A percentile compares a stretch with the other conserved stretches of the same genome.
Conservation (phyloP, 2,888 invertebrate genomes). For the Caradrina clavipalpis region DNA sequence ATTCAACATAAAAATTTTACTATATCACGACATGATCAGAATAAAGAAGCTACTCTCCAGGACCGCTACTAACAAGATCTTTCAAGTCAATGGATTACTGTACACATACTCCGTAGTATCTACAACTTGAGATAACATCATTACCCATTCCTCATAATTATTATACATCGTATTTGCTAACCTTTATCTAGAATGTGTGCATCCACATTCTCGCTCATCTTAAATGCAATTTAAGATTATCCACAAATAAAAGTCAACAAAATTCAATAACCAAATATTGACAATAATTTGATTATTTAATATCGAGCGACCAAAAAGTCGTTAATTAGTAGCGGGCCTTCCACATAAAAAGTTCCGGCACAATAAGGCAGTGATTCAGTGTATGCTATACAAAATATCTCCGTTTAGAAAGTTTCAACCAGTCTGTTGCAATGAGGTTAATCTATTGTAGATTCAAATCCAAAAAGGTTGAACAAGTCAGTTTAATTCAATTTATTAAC, state of each 20-base stretch:
- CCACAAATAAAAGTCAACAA: conserved; percentile 65
- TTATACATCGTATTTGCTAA: conserved; percentile 61
- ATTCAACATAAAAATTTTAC: conserved; percentile 84
- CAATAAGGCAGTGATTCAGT: conserved; percentile 90
- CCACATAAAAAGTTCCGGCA: conserved; percentile 86
- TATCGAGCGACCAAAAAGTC: conserved; percentile 69
- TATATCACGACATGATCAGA: conserved; percentile 73
- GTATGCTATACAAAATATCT: conserved; percentile 90
- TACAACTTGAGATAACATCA: conserved; percentile 58
- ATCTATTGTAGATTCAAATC: conserved; percentile 91
- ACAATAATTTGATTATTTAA: conserved; percentile 64
- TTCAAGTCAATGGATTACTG: conserved; percentile 65
- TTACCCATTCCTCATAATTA: conserved; percentile 39
- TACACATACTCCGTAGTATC: conserved; percentile 55
- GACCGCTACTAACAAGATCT: conserved; percentile 76
- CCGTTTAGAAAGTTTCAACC: conserved; percentile 87
- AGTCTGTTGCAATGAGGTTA: conserved; percentile 90
- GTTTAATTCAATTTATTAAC: conserved; percentile 84
- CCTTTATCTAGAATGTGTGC: conserved; percentile 65
- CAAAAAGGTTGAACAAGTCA: conserved; percentile 89
- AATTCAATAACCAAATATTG: conserved; percentile 61
- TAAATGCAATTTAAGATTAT: conserved; percentile 65
- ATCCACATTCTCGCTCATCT: conserved; percentile 57
- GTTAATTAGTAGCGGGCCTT: conserved; percentile 71
- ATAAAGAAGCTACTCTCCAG: conserved; percentile 73